Base-by-base conservation (phyloP, 92 coral and sea anemone species). In the Hydrozoanthus gracilis region DNA sequence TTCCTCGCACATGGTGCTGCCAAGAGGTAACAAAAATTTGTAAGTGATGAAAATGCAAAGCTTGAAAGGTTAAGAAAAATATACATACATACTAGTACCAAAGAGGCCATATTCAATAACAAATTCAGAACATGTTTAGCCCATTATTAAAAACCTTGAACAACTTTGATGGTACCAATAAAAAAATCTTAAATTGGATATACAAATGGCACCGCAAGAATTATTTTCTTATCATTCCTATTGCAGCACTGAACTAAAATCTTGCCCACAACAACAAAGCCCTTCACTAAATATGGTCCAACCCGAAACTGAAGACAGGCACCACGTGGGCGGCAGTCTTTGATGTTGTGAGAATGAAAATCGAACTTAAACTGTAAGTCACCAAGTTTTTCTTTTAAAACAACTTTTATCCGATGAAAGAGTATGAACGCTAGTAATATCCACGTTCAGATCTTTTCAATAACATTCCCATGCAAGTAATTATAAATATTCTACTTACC, bases 1-100 rank as follows among this genome's bases (percentile, higher is more conserved):
- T 73, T 12, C 18, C n/a, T 14, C 55, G 54, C 54, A 73, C 77
- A 73, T 73, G 54, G 77, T 45, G 54, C 77, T 73, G 51, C 15
- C 51, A 71, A 71, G 51, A 14, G 76, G 76, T 39, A 1, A 51
- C n/a, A 71, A 71, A 71, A 71, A 71, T 14, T 8, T 71, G 51
- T 71, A 9, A 71, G 48, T 71, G 76, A 51, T 44, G n/a, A 71
- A 35, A 61, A 61, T 61, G n/a, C 16, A 61, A 10, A 10, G 3
- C 68, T 61, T 61, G 68, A 61, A 61, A 61, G 68, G 68, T 61
- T 10, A 10, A 61, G 68, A 61, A 61, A 61, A 10, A 6, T 13
- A 10, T 61, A 61, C 14, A 61, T 5, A 61, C n/a, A 61, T n/a
- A n/a, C n/a, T n/a, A n/a, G n/a, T n/a, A n/a, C n/a, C n/a, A n/a